Percentiles rank a stretch among this genome's conserved stretches.
Conservation (phyloP, 2,113 vertebrate species). For the Sapajus apella region DNA sequence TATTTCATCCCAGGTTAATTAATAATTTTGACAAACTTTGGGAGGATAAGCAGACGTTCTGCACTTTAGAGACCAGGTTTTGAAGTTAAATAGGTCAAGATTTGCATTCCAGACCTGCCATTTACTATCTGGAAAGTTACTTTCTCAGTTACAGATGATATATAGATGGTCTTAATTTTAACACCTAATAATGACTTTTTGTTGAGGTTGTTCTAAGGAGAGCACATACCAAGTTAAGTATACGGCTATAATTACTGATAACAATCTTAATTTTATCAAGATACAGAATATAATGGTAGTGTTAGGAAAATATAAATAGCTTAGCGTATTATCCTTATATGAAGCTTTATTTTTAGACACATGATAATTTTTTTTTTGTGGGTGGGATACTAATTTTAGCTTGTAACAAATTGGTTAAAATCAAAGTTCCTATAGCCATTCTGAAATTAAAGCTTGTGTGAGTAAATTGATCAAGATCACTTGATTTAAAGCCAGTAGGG, state of each 20-base stretch:
- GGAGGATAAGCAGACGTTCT: not conserved
- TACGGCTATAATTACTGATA: not conserved
- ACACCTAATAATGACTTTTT: not conserved
- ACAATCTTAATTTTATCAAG: not conserved
- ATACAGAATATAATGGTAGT: not conserved
- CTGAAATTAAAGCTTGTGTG: not conserved
- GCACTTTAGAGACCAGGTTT: not conserved
- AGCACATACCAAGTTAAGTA: not conserved
- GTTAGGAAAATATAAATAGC: not conserved
- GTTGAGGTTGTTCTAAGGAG: not conserved
- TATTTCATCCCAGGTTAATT: not conserved
- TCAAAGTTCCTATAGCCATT: not conserved
- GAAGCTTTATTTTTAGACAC: constrained; percentile 17
- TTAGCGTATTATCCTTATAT: not conserved
- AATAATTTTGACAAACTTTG: not conserved
- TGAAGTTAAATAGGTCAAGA: not conserved
- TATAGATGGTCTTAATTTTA: not conserved
- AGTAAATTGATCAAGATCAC: constrained; percentile 1
- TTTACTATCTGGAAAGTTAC: not conserved
- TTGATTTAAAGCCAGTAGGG: constrained; percentile 14
- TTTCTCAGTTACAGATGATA: not conserved
- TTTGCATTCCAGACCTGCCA: not conserved
- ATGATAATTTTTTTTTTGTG: not conserved
- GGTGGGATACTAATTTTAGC: not conserved
- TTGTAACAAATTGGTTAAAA: constrained; percentile 22